Base-by-base conservation (phyloP, 2,113 vertebrate genomes). In the Ascaphus truei region DNA sequence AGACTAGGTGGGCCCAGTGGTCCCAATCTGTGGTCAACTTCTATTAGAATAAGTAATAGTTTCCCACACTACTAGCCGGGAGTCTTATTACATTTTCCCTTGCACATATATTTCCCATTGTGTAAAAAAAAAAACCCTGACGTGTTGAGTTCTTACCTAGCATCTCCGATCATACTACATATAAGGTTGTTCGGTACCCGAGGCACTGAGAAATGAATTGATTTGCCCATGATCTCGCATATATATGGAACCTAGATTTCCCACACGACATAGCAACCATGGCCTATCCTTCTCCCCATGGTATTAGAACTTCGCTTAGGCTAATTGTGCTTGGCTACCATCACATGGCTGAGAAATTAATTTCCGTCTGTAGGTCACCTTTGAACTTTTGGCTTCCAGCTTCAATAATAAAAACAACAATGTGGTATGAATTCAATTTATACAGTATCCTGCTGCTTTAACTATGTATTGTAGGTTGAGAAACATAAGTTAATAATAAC, bases 361-460 rank as follows among this genome's bases (percentile, higher is more conserved):
- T 47, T 25, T 56, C n/a, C 30, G 45, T 43, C 20, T 48, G 13
- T 25, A 33, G 39, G 36, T 43, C 27, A 47, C n/a, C 26, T 47
- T 57, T 56, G 39, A 26, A 43, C 25, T 60, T 52, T 52, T 41
- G 27, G 25, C 34, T 45, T n/a, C 9, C 8, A 41, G 18, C 45
- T 22, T 23, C 48, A 37, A 51, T 18, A 58, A 51, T 52, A 43
- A 72, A 60, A 36, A 2, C 18, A n/a, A 5, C 9, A 59, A 7
- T 69, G 36, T 26, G 45, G 15, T 48, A 37, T 39, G 26, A 29
- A 39, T 52, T 39, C 12, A 52, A 29, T 69, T 13, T 27, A 37
- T 52, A n/a, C n/a, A n/a, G n/a, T n/a, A 41, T 43, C 67, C 57
- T 52, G 67, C 67, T 71, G 57, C 27, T 71, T 52, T 41, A 43